phyloP scores from a whole-genome alignment of 2,113 vertebrate species.

The Notarius lentiginosus region DNA sequence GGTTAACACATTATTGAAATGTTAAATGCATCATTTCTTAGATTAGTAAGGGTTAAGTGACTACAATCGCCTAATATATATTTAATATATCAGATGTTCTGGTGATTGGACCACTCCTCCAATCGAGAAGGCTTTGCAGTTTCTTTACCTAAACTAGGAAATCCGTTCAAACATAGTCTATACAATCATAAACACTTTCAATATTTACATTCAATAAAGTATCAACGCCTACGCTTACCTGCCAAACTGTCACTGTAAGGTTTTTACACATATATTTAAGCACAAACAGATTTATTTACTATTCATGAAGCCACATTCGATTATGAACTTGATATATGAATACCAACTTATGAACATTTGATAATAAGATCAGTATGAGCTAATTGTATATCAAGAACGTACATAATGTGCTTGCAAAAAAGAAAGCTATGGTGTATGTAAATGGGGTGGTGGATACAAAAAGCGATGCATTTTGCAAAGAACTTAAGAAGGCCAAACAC shows the following conservation, averaged over 20 bases:
- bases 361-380: background rate
- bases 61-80: too few species aligned
- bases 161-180: background rate
- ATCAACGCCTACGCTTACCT: background rate
- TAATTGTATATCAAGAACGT: slow-evolving; percentile 13
- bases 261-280: background rate
- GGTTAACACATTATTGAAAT: too few species aligned
- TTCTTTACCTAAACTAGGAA: background rate
- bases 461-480: background rate
- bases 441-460: background rate
- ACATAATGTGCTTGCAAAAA: background rate
- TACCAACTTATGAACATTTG: background rate
- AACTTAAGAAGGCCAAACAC: background rate
- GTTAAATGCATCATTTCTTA: too few species aligned
- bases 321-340: background rate
- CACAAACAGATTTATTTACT: background rate
- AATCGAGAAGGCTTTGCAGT: background rate
- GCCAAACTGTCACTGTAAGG: background rate
- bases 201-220: background rate
- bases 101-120: background rate
- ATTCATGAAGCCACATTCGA: background rate
- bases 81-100: background rate
- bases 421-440: background rate
- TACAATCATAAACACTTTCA: background rate
- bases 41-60: too few species aligned